These are phyloP conservation scores for Erebia epiphron DNA, from an alignment of 2,888 invertebrate species.

Conservation along the genomic window DNA sequence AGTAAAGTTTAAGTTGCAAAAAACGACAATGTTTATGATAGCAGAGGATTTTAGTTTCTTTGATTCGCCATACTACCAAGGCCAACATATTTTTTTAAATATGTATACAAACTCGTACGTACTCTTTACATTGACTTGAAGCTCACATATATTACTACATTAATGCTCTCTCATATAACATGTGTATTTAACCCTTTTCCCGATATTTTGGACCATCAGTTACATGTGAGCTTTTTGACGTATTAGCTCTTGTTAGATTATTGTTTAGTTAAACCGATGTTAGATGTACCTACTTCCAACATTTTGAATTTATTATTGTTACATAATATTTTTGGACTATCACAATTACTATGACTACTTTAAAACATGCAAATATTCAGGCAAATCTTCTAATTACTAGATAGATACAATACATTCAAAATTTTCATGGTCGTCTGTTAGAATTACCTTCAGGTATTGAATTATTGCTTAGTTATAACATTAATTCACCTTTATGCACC, in stretches of 20 bases:
- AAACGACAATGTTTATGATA: too few species aligned
- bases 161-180: neutral
- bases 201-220: neutral
- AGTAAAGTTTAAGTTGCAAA: too few species aligned
- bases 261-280: neutral
- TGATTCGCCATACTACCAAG: too few species aligned
- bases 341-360: neutral
- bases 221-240: neutral
- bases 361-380: neutral
- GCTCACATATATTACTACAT: neutral
- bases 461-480: neutral
- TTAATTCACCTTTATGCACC: conserved; percentile 29
- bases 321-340: neutral
- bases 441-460: neutral
- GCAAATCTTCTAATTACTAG: neutral
- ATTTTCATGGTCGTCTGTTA: neutral
- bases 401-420: neutral
- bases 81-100: too few species aligned
- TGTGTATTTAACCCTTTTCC: neutral
- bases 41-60: too few species aligned
- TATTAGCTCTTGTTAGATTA: conserved; percentile 3
- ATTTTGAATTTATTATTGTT: neutral
- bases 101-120: too few species aligned
- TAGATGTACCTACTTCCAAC: neutral
- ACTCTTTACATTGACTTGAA: neutral